A percentile compares a stretch with the other conserved stretches of the same genome.
These are phyloP conservation scores for Phthorimaea operculella DNA, from an alignment of 1,140 invertebrate species.

Conservation along the genomic window DNA sequence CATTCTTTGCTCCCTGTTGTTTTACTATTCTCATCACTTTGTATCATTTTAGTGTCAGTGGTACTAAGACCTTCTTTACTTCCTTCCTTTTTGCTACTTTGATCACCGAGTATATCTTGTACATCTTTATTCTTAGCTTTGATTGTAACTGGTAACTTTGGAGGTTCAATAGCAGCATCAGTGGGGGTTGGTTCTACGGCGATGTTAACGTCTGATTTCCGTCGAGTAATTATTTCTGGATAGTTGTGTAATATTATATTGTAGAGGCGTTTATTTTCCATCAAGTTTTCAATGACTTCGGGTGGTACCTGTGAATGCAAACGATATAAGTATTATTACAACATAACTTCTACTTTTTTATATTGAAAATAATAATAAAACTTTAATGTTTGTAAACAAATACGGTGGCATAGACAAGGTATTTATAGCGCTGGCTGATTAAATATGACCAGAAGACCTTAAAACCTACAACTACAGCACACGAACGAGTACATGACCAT, in stretches of 20 bases:
- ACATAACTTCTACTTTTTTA: not conserved
- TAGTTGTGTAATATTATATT: slow-evolving; percentile 55
- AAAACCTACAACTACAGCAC: too few relatives aligned
- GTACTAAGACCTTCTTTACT: slow-evolving; percentile 8
- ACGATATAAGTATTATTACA: slow-evolving; percentile 12
- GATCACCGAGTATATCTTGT: slow-evolving; percentile 6
- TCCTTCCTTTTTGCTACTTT: slow-evolving; percentile 8
- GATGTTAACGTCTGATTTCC: slow-evolving; percentile 40
- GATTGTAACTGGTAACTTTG: slow-evolving; percentile 36
- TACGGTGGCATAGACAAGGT: too few relatives aligned
- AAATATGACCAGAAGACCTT: too few relatives aligned
- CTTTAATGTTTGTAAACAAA: too few relatives aligned
- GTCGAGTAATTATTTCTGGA: slow-evolving; percentile 37
- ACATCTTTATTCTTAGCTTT: slow-evolving; percentile 37
- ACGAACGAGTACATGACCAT: too few relatives aligned
- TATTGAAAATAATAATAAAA: too few relatives aligned
- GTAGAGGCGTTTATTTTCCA: slow-evolving; percentile 47
- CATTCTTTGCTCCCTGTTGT: too few relatives aligned
- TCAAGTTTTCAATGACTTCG: slow-evolving; percentile 56
- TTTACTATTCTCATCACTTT: slow-evolving; percentile 8
- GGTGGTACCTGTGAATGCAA: slow-evolving; percentile 33
- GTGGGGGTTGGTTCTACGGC: slow-evolving; percentile 21
- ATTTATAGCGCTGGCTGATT: too few relatives aligned
- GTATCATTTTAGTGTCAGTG: slow-evolving; percentile 3
- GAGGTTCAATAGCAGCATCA: slow-evolving; percentile 21